These are phyloP conservation scores for Scleropages formosus DNA, from an alignment of 2,797 vertebrate species.

Conservation along the genomic window DNA sequence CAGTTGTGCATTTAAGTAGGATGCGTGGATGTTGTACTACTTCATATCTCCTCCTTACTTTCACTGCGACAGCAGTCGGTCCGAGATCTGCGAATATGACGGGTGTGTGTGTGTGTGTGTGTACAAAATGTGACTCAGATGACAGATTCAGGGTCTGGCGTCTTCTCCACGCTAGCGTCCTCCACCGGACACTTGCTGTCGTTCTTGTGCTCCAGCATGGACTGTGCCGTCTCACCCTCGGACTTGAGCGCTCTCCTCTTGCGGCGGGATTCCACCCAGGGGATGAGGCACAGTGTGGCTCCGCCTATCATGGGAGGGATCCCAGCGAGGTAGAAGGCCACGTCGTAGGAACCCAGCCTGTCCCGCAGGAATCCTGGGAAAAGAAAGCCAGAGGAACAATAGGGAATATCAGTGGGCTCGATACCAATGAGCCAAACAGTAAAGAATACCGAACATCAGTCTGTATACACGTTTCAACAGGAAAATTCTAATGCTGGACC, in stretches of 20 bases:
- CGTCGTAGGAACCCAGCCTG: conserved; percentile 75
- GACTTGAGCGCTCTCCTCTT: conserved; percentile 52
- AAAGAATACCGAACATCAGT: neutral
- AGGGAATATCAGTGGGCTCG: neutral
- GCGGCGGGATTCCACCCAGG: conserved; percentile 80
- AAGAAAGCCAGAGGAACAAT: conserved; percentile 20
- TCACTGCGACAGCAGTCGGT: conserved; percentile 43
- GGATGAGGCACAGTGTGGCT: conserved; percentile 82
- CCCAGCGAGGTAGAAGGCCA: conserved; percentile 92
- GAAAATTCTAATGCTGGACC: neutral
- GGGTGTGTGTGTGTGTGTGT: conserved; percentile 20
- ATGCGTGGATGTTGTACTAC: conserved; percentile 48
- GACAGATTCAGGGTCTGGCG: conserved; percentile 59
- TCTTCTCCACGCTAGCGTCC: conserved; percentile 50
- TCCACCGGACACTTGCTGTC: conserved; percentile 46
- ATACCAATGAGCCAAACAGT: neutral
- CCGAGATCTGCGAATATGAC: conserved; percentile 34
- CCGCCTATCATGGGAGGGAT: conserved; percentile 89
- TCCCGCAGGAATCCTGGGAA: conserved; percentile 81
- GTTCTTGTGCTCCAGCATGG: conserved; percentile 70
- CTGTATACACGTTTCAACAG: neutral
- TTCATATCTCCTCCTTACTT: conserved; percentile 43
- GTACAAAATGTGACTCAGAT: conserved; percentile 54
- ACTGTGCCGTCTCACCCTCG: conserved; percentile 64
- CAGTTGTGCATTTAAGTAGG: conserved; percentile 27